Evolutionary conservation across 53 echinoderm and acorn worm species (phyloP).

Genomic region (Echinometra lucunter): DNA sequence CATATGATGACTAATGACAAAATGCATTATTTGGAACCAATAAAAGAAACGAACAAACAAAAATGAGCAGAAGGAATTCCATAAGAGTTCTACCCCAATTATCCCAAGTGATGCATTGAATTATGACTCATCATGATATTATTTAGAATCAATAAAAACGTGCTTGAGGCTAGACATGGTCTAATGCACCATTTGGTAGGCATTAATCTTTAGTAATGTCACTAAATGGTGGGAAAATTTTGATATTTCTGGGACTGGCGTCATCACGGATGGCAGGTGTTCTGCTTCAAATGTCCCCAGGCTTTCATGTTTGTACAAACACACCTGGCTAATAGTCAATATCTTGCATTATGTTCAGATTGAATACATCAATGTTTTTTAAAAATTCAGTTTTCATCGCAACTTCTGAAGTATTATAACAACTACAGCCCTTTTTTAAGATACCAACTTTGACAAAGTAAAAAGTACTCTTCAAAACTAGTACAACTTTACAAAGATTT

Average conservation of each 20-base stretch:
- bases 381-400: too few species aligned
- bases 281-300: slow-evolving; percentile 1
- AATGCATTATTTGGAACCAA: background rate
- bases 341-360: background rate
- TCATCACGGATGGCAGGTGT: background rate
- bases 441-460: too few species aligned
- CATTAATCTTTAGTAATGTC: background rate
- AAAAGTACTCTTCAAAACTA: too few species aligned
- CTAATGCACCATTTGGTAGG: background rate
- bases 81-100: background rate
- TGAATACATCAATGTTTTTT: background rate
- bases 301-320: slow-evolving; percentile 1
- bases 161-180: background rate
- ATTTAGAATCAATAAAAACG: background rate
- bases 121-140: slow-evolving; percentile 27
- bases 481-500: too few species aligned
- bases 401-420: too few species aligned
- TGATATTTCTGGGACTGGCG: slow-evolving; percentile 22
- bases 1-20: background rate
- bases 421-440: too few species aligned
- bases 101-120: background rate
- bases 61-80: background rate
- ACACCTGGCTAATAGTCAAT: background rate
- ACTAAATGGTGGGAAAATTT: slow-evolving; percentile 23
- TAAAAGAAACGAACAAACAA: background rate